Percentiles rank a stretch among this genome's conserved stretches.
Evolutionary conservation across 1,140 invertebrate species (phyloP).

Genomic region (Diachasma alloeum): DNA sequence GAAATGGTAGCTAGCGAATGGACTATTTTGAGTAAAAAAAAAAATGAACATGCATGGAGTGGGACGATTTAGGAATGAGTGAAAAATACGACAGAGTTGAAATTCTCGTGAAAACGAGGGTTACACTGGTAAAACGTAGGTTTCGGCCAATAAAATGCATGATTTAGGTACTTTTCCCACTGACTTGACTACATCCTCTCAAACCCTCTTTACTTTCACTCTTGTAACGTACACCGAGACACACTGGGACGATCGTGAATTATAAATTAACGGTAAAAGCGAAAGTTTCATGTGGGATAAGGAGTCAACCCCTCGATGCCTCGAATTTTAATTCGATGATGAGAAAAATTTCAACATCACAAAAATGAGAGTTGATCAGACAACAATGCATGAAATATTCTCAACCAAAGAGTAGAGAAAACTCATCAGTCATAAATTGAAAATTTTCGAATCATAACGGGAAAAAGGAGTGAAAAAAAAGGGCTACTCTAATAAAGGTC

Average conservation of each 20-base stretch:
- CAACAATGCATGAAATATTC: no score
- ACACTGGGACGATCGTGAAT: conserved; percentile 31
- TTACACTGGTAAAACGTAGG: conserved; percentile 41
- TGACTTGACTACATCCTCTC: conserved; percentile 9
- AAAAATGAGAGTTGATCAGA: background rate
- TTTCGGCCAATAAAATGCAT: conserved; percentile 31
- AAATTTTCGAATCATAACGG: no score
- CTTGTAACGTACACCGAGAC: conserved; percentile 29
- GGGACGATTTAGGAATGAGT: background rate
- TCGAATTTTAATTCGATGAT: background rate
- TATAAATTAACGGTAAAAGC: conserved; percentile 38
- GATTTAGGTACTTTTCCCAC: conserved; percentile 26
- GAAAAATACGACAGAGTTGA: background rate
- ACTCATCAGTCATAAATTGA: no score
- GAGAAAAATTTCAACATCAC: background rate
- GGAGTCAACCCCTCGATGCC: background rate
- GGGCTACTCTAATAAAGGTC: no score
- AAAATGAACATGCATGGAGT: background rate
- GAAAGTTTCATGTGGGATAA: conserved; percentile 26
- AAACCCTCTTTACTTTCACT: conserved; percentile 15
- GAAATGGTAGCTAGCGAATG: no score
- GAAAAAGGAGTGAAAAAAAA: no score
- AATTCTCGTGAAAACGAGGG: conserved; percentile 30
- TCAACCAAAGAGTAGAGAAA: no score
- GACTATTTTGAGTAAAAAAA: no score